Evolutionary conservation across 2,888 invertebrate genomes (phyloP).

Genomic region (Drosophila anceps): DNA sequence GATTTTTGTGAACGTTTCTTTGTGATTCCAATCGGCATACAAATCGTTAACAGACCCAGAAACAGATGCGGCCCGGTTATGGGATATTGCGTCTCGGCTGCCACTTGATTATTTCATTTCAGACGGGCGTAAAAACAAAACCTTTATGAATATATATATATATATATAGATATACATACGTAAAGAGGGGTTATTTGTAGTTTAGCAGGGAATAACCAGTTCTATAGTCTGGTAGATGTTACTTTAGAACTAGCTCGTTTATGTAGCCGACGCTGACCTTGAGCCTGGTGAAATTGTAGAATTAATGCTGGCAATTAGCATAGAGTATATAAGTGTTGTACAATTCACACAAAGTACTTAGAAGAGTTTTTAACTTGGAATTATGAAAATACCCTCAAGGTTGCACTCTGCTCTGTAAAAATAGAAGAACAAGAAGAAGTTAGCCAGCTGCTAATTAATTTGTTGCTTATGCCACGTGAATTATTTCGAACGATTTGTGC

Average conservation of each 20-base stretch:
- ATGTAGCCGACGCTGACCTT: slow-evolving; percentile 13
- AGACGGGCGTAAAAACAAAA: slow-evolving; percentile 4
- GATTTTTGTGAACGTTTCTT: slow-evolving; percentile 26
- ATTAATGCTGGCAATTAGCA: slow-evolving; percentile 40
- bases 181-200: background rate
- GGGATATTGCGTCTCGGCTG: slow-evolving; percentile 22
- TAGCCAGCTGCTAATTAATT: slow-evolving; percentile 61
- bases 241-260: background rate
- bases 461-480: slow-evolving; percentile 20
- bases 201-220: slow-evolving; percentile 28
- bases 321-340: slow-evolving; percentile 16
- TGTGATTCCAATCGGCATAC: slow-evolving; percentile 32
- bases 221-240: background rate
- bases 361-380: slow-evolving; percentile 13
- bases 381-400: slow-evolving; percentile 34
- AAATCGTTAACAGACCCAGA: slow-evolving; percentile 41
- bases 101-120: slow-evolving; percentile 19
- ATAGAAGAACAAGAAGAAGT: slow-evolving; percentile 7
- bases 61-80: slow-evolving; percentile 26
- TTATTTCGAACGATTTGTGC: slow-evolving; percentile 43
- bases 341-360: slow-evolving; percentile 35
- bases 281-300: slow-evolving; percentile 22
- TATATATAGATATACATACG: background rate
- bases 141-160: slow-evolving; percentile 3
- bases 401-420: slow-evolving; percentile 16